Conservation (phyloP, 2,797 vertebrate species). For the Cirrhinus molitorella region DNA sequence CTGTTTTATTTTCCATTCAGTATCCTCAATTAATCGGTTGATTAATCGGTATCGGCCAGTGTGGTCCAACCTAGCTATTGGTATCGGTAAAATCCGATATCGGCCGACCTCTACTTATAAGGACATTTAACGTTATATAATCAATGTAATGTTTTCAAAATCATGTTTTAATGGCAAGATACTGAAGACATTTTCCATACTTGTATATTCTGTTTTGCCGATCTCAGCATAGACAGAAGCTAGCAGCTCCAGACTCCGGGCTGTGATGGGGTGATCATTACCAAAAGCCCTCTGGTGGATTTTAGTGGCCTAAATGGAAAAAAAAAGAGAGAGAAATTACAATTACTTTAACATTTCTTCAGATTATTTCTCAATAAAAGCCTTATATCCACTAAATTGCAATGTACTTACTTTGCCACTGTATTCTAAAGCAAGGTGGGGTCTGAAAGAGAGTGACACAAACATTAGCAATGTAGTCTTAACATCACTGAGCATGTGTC, state of each 20-base stretch:
- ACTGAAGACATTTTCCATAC: slow-evolving; percentile 58
- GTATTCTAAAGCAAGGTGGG: slow-evolving; percentile 84
- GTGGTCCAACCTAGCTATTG: too few species aligned
- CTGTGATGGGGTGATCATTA: slow-evolving; percentile 81
- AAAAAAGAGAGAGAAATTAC: background rate
- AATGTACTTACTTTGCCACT: slow-evolving; percentile 80
- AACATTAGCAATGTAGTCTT: slow-evolving; percentile 15
- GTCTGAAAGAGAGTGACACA: slow-evolving; percentile 67
- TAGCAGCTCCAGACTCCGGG: slow-evolving; percentile 83
- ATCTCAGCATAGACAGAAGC: slow-evolving; percentile 84
- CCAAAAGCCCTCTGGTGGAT: slow-evolving; percentile 83
- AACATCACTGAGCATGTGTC: background rate
- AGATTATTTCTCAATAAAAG: slow-evolving; percentile 2
- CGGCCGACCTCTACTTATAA: too few species aligned
- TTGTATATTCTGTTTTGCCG: slow-evolving; percentile 84
- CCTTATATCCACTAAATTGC: background rate
- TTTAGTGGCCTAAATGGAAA: slow-evolving; percentile 78
- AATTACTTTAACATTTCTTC: slow-evolving; percentile 7
- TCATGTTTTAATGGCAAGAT: background rate
- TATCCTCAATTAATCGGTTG: too few species aligned
- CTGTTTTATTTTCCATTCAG: too few species aligned
- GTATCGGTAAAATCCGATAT: too few species aligned
- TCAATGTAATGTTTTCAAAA: background rate
- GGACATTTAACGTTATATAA: background rate
- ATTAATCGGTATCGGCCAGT: too few species aligned